Evolutionary conservation across 2,113 vertebrate genomes (phyloP), one percentile per base, ranked within the genome.

Genomic region (Dicerorhinus sumatrensis): DNA sequence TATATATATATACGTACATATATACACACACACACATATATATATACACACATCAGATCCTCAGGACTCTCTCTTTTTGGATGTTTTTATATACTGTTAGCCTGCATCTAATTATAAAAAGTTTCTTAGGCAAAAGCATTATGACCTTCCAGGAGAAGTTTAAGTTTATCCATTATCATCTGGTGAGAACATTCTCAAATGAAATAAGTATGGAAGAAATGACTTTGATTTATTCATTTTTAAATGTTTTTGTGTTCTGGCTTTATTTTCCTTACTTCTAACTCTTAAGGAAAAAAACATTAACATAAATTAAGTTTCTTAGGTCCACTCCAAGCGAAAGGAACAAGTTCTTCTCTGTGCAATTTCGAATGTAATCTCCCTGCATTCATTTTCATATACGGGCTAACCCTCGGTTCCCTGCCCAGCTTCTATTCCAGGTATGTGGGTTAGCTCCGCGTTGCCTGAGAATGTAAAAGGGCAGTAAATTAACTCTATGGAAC

Each of bases 401-500:
- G 63, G 95, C 93, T 89, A 97, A 97, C 97, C 97, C 97, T 82
- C 36, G 83, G 67, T 87, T 89, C 93, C 97, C 93, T 95, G 94
- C 65, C 54, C 89, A 87, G 48, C 62, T 95, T 92, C 81, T 70
- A 84, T n/a, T 97, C 76, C 8, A 75, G 17, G 11, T 89, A 72
- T 91, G 31, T 62, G 90, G 89, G 97, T 92, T 91, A 97, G 86
- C 51, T 98, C 67, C 2, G 10, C 75, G 76, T 97, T 97, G 86
- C 84, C 76, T 96, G 98, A 98, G 91, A 97, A 98, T 97, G 98
- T 98, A 91, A 62, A 96, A 96, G 93, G 84, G 39, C 89, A 97
- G 77, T 95, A 98, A 97, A 98, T 98, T 97, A 96, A 95, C 89
- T 98, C 88, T 92, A 80, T 75, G 91, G 93, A 98, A 92, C 62